These are phyloP conservation scores for Drosophila phalerata DNA, from an alignment of 2,888 invertebrate genomes.

Conservation along the genomic window DNA sequence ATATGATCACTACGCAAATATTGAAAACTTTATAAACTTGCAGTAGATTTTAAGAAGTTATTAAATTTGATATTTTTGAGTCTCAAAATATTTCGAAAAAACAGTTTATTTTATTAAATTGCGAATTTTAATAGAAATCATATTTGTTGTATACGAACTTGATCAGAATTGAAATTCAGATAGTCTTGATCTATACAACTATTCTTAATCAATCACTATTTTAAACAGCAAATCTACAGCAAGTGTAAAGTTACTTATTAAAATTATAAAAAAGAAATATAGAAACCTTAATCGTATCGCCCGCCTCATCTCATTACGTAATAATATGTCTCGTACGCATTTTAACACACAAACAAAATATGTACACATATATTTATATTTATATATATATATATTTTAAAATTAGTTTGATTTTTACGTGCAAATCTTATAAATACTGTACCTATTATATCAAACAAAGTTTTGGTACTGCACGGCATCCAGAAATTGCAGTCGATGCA, in stretches of 20 bases:
- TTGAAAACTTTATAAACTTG: slow-evolving; percentile 23
- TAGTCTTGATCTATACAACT: too few species aligned
- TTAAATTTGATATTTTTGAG: too few species aligned
- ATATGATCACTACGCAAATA: slow-evolving; percentile 14
- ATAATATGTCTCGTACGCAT: slow-evolving; percentile 77
- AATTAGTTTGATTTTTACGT: slow-evolving; percentile 70
- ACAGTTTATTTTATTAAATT: too few species aligned
- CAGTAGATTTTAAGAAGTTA: slow-evolving; percentile 24
- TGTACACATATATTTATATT: slow-evolving; percentile 64
- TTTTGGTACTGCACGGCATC: slow-evolving; percentile 76
- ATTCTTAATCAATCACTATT: too few species aligned
- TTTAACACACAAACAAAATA: slow-evolving; percentile 72
- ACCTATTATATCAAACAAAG: slow-evolving; percentile 68
- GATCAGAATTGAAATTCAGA: too few species aligned
- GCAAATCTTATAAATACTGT: slow-evolving; percentile 64
- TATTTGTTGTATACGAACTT: too few species aligned
- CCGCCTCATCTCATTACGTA: slow-evolving; percentile 81
- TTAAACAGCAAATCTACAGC: slow-evolving; percentile 1
- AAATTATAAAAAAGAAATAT: slow-evolving; percentile 26
- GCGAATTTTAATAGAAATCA: too few species aligned
- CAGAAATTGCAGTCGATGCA: slow-evolving; percentile 23
- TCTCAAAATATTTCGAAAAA: too few species aligned
- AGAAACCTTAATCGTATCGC: slow-evolving; percentile 67
- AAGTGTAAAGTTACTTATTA: slow-evolving; percentile 9
- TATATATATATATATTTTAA: slow-evolving; percentile 34